Evolutionary conservation across 2,113 vertebrate genomes (phyloP).

Genomic region (Rhegmatorhina hoffmannsi): DNA sequence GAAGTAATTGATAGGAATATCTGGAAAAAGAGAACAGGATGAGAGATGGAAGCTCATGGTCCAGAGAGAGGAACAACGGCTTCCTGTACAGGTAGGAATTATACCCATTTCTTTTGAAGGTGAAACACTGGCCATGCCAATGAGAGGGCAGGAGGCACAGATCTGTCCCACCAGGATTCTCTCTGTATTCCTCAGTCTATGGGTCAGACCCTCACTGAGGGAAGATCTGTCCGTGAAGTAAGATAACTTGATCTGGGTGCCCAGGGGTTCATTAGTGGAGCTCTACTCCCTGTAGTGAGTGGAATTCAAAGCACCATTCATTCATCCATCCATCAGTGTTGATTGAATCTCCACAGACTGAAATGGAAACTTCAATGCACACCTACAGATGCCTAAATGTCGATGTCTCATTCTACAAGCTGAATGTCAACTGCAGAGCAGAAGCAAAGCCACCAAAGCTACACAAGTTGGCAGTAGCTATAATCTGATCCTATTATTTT

Average conservation of each 20-base stretch:
- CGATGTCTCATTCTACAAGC: background rate
- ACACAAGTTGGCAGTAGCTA: background rate
- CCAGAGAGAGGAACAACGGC: background rate
- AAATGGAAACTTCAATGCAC: background rate
- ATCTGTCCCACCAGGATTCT: background rate
- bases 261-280: background rate
- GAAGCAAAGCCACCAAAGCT: background rate
- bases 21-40: background rate
- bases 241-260: background rate
- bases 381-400: background rate
- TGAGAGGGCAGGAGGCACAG: background rate
- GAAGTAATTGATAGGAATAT: background rate
- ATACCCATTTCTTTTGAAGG: background rate
- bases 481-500: background rate
- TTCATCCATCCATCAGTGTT: background rate
- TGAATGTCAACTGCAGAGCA: background rate
- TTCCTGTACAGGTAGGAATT: background rate
- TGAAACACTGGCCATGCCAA: background rate
- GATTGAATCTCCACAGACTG: background rate
- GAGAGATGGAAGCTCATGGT: background rate
- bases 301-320: background rate
- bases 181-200: background rate
- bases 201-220: background rate
- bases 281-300: background rate
- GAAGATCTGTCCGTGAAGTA: background rate